These are phyloP conservation scores for Silurus lanzhouensis DNA, from an alignment of 2,797 vertebrate genomes.

Conservation along the genomic window DNA sequence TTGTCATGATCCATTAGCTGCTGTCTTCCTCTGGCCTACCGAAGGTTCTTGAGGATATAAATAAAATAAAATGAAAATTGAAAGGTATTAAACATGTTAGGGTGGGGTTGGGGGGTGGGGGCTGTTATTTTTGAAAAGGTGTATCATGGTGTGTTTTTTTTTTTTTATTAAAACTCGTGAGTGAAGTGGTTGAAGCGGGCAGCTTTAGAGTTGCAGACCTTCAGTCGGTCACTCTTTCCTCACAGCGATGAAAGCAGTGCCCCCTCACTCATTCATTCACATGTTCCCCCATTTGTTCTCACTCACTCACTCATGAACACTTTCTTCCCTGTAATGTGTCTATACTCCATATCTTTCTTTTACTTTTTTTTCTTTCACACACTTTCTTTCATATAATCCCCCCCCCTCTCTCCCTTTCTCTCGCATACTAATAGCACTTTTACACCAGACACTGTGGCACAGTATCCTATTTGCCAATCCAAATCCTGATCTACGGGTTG, in stretches of 20 bases:
- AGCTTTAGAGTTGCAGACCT: constrained; percentile 47
- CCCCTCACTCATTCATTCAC: constrained; percentile 22
- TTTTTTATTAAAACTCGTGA: constrained; percentile 35
- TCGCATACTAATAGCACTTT: neutral
- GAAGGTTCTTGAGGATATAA: constrained; percentile 8
- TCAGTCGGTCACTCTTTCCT: constrained; percentile 49
- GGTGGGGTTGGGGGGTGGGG: neutral
- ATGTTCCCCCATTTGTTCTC: neutral
- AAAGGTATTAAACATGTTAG: neutral
- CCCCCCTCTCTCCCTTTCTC: neutral
- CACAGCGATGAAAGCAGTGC: constrained; percentile 52
- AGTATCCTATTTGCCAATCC: neutral
- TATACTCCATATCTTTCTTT: neutral
- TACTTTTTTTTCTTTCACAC: neutral
- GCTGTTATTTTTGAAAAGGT: neutral
- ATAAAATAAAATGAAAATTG: neutral
- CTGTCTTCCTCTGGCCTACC: constrained; percentile 24
- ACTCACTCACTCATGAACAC: constrained; percentile 19
- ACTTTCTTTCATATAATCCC: too few species aligned
- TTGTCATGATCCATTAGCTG: constrained; percentile 6
- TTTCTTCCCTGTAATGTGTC: constrained; percentile 5
- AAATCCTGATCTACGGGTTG: neutral
- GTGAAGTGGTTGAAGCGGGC: constrained; percentile 41
- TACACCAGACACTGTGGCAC: neutral
- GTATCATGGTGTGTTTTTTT: constrained; percentile 26